Base-by-base conservation (phyloP, 2,888 invertebrate species). In the Lydus trimaculatus region DNA sequence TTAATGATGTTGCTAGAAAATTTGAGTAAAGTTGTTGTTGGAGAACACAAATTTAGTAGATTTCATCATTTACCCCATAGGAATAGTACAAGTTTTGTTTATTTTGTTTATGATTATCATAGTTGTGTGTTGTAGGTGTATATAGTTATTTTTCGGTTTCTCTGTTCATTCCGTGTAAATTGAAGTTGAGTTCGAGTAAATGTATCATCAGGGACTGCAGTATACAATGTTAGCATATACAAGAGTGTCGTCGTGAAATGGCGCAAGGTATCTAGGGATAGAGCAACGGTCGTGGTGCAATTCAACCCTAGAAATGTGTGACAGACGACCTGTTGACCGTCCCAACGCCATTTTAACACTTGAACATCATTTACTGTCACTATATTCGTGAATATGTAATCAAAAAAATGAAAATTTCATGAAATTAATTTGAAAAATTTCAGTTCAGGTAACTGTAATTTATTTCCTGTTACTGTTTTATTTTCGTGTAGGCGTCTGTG, bases 381-480 rank as follows among this genome's bases (percentile, higher is more conserved):
- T 6, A 15, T 48, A 20, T 36, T 36, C 15, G 4, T 36, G 43
- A 43, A 43, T 43, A 17, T 17, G 8, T 43, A 43, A 60, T 63
- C 31, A 31, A 63, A 52, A 67, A 59, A 63, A 59, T n/a, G n/a
- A n/a, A n/a, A n/a, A n/a, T n/a, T n/a, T n/a, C n/a, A n/a, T n/a
- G n/a, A n/a, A n/a, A 67, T 63, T 67, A 63, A 63, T 63, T 62
- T 58, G 60, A 61, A 60, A 52, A 67, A 67, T 64, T 67, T 64
- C 61, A 58, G 61, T 64, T 67, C 61, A 28, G 52, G 23, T 33
- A 65, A 36, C 33, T 31, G 15, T 58, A 28, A 58, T 23, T 48
- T 60, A n/a, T 23, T 62, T 66, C 48, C 8, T 13, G 23, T 13
- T 43, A 6, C 17, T 43, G 43, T 17, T 43, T 43, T 43, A 43